These are phyloP conservation scores for Cebidichthys violaceus DNA, from an alignment of 2,113 vertebrate genomes.

Conservation along the genomic window DNA sequence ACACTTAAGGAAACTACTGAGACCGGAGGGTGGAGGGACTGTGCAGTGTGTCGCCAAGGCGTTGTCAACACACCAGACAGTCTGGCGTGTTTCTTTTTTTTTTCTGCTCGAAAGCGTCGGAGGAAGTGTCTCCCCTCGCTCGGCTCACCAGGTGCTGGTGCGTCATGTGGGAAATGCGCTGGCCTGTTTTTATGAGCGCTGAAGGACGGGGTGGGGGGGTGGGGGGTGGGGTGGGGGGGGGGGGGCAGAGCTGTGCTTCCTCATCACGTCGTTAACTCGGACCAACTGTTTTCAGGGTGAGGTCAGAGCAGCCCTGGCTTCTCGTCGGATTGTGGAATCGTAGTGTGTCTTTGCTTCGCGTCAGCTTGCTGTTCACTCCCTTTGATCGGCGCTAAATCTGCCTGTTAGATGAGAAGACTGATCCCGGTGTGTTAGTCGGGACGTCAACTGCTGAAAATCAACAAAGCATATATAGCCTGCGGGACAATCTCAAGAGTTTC, in stretches of 20 bases:
- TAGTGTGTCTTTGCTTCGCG: not conserved
- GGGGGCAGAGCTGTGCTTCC: slow-evolving; percentile 20
- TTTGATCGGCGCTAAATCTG: too few species aligned
- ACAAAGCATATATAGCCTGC: too few species aligned
- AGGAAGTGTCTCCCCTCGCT: slow-evolving; percentile 69
- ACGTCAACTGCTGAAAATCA: too few species aligned
- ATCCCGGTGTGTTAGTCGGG: too few species aligned
- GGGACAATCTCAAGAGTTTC: not conserved
- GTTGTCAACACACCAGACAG: slow-evolving; percentile 76
- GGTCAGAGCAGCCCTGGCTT: slow-evolving; percentile 47
- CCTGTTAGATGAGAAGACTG: too few species aligned
- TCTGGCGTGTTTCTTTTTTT: slow-evolving; percentile 66
- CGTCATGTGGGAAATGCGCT: slow-evolving; percentile 62
- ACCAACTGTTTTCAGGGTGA: slow-evolving; percentile 54
- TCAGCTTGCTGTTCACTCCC: not conserved
- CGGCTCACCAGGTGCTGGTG: slow-evolving; percentile 60
- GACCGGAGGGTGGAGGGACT: slow-evolving; percentile 53
- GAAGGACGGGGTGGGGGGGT: slow-evolving; percentile 9
- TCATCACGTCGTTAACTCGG: slow-evolving; percentile 42
- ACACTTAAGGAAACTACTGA: slow-evolving; percentile 54
- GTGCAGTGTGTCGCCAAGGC: slow-evolving; percentile 63
- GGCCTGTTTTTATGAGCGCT: slow-evolving; percentile 50
- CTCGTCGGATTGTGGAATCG: not conserved
- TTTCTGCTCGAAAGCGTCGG: slow-evolving; percentile 24
- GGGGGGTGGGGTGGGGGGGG: slow-evolving; percentile 1